phyloP scores from a whole-genome alignment of 2,113 vertebrate species.

The Indicator maculatus region DNA sequence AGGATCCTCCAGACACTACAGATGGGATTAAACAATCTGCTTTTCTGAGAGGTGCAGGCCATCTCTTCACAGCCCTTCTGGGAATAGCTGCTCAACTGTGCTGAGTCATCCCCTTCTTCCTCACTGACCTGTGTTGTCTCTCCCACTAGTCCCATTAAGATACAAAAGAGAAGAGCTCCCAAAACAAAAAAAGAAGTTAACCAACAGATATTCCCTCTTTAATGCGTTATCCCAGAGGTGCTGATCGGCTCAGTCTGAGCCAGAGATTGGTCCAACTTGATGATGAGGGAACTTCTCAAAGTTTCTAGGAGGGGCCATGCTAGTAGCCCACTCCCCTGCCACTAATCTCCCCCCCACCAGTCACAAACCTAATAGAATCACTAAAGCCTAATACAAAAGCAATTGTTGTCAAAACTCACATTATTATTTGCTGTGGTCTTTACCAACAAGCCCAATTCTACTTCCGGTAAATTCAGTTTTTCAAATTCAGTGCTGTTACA shows the following conservation, averaged over 20 bases:
- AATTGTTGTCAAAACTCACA: neutral
- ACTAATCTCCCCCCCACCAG: neutral
- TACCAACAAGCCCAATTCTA: neutral
- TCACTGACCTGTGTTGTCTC: neutral
- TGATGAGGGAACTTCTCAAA: neutral
- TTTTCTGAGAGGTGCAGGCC: neutral
- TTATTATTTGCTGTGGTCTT: neutral
- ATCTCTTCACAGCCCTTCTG: neutral
- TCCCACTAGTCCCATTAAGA: neutral
- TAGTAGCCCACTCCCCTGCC: neutral
- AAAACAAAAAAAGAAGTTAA: neutral
- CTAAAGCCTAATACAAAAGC: fast-evolving
- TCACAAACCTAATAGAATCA: neutral
- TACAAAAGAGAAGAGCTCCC: neutral
- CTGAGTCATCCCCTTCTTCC: neutral
- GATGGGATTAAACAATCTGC: neutral
- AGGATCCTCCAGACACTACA: neutral
- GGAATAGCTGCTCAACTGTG: neutral
- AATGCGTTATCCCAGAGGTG: neutral
- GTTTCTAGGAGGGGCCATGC: too few species aligned
- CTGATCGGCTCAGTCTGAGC: neutral
- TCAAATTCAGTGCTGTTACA: neutral
- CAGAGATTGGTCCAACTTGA: neutral
- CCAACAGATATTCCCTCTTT: neutral
- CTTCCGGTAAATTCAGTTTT: neutral